These are phyloP conservation scores for Eurystomus glaucurus DNA, from an alignment of 2,797 vertebrate species.

Conservation along the genomic window DNA sequence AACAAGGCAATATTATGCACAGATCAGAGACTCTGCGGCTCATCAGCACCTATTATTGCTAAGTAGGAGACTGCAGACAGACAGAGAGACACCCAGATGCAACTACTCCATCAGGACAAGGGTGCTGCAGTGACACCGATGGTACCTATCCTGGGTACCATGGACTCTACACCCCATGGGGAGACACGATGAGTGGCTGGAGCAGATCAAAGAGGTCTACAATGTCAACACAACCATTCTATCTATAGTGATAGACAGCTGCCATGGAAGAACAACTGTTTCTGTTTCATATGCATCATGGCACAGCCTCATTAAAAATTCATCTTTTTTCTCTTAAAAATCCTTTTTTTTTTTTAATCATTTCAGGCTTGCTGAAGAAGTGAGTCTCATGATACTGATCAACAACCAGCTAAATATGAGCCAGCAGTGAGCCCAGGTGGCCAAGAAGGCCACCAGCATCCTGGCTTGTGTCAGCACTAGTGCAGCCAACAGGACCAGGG, in stretches of 20 bases:
- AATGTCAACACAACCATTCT: neutral
- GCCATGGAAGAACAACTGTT: neutral
- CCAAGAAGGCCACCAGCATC: too few relatives aligned
- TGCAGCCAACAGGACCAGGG: too few relatives aligned
- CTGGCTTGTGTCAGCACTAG: too few relatives aligned
- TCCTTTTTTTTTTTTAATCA: rapidly evolving
- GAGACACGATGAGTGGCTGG: rapidly evolving
- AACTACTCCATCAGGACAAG: neutral
- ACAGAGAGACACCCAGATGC: neutral
- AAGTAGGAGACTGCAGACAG: neutral
- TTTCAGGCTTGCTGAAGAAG: neutral
- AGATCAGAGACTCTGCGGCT: constrained; percentile 23
- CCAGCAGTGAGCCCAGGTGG: too few relatives aligned
- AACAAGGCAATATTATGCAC: constrained; percentile 39
- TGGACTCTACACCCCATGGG: rapidly evolving
- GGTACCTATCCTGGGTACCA: rapidly evolving
- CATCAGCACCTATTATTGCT: neutral
- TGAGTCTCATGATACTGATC: neutral
- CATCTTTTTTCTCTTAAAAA: neutral
- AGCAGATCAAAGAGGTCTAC: neutral
- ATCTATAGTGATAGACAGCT: neutral
- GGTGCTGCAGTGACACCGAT: neutral
- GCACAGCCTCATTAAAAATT: neutral
- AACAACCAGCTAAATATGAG: too few relatives aligned
- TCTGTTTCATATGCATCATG: neutral